Base-by-base conservation (phyloP, 2,113 vertebrate genomes). In the Sapajus apella region DNA sequence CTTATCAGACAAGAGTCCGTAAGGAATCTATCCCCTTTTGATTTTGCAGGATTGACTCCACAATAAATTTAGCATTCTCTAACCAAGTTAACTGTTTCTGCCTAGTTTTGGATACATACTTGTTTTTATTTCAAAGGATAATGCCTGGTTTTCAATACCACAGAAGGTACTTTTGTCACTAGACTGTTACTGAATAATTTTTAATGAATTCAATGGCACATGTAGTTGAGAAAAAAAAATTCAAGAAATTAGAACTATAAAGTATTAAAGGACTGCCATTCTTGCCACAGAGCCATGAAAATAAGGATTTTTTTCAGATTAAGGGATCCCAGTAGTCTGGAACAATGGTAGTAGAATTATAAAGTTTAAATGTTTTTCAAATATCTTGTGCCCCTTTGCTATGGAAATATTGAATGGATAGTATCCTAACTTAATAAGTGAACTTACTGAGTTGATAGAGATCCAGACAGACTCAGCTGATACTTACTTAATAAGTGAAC, bases 221-320 rank as follows among this genome's bases (percentile, higher is more conserved):
- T 13, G 16, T 14, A 90, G 7, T 72, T 94, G n/a, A 87, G 27
- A 90, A 91, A 93, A 90, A 79, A 47, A 89, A 45, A 52, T 83
- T 20, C 35, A 86, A 72, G 75, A 93, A 79, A 91, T 45, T 40
- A 2, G 86, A 81, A 77, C 37, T 76, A 58, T 0, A 87, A 76
- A 32, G 40, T 80, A 87, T 61, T 72, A 17, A 45, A 52, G 70
- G 87, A 56, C 11, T 56, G 25, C 8, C 18, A 55, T n/a, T 72
- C 20, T 96, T 25, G 83, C 8, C 32, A 87, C 8, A 55, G 23
- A 88, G 75, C 9, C 37, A 43, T 47, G 82, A 86, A 68, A 90
- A 64, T 77, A 81, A 87, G 68, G 8, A 73, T 87, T 77, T 93
- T 1, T 73, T 97, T 70, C 50, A 45, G 52, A 90, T 94, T 64